Evolutionary conservation across 1,140 invertebrate genomes (phyloP).

Genomic region (Pseudomyrmex sp.): DNA sequence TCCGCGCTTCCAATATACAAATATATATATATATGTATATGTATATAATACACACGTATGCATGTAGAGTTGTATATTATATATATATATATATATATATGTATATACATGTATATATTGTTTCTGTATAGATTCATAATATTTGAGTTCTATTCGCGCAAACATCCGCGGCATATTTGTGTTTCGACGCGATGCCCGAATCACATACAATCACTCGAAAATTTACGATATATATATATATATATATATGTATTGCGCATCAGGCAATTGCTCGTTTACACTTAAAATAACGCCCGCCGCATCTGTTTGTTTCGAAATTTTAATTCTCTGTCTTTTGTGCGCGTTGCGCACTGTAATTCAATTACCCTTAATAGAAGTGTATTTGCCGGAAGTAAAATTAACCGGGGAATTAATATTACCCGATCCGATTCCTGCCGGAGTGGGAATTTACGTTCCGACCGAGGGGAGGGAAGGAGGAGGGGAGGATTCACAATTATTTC

Average conservation of each 20-base stretch:
- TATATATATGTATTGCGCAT: background rate
- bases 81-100: no score
- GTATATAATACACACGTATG: no score
- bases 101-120: no score
- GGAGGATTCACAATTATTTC: slow-evolving; percentile 14
- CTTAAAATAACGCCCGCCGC: background rate
- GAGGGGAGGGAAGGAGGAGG: no score
- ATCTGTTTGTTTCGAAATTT: background rate
- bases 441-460: no score
- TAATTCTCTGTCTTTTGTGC: background rate
- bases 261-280: background rate
- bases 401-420: no score
- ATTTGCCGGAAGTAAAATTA: no score
- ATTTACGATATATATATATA: no score
- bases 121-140: slow-evolving; percentile 28
- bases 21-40: no score
- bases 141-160: slow-evolving; percentile 25
- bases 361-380: background rate
- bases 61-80: no score
- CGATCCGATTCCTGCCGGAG: no score
- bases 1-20: slow-evolving; percentile 16
- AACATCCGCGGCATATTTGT: slow-evolving; percentile 28
- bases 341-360: background rate
- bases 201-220: background rate
- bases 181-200: background rate